Percentiles rank a stretch among this genome's conserved stretches.
phyloP scores from a whole-genome alignment of 2,113 vertebrate species.

The Psilopogon haemacephalus region DNA sequence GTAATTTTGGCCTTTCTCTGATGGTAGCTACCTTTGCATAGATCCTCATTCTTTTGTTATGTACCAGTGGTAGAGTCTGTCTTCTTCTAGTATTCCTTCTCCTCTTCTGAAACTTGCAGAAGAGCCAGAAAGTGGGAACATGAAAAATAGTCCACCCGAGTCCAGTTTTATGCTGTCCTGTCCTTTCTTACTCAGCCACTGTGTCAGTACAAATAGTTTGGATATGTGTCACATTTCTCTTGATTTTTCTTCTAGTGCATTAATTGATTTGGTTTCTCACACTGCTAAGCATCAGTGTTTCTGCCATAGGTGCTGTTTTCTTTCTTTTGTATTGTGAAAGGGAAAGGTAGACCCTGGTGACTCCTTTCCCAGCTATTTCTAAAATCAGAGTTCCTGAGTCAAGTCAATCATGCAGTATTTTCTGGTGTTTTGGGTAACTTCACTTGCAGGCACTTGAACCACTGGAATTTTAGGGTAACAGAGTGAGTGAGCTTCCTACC shows the following conservation, averaged over 20 bases:
- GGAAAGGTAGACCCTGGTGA: neutral
- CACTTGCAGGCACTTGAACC: neutral
- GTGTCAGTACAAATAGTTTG: neutral
- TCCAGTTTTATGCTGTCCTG: neutral
- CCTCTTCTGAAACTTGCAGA: neutral
- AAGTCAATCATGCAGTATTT: neutral
- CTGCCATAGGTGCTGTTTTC: neutral
- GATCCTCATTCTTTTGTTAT: neutral
- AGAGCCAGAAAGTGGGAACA: neutral
- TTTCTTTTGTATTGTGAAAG: neutral
- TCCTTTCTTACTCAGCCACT: neutral
- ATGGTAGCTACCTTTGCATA: neutral
- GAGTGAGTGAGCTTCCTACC: neutral
- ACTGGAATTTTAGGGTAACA: neutral
- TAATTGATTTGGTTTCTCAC: neutral
- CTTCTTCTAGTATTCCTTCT: conserved; percentile 12
- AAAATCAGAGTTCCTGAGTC: neutral
- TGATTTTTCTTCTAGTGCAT: neutral
- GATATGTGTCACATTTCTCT: neutral
- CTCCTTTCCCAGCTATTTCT: neutral
- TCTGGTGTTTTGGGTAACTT: neutral
- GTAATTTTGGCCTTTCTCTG: neutral
- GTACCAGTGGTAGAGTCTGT: neutral
- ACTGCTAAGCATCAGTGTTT: neutral
- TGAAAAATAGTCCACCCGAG: neutral